Conservation (phyloP, 2,888 invertebrate species). For the Prosopocoilus inquinatus region DNA sequence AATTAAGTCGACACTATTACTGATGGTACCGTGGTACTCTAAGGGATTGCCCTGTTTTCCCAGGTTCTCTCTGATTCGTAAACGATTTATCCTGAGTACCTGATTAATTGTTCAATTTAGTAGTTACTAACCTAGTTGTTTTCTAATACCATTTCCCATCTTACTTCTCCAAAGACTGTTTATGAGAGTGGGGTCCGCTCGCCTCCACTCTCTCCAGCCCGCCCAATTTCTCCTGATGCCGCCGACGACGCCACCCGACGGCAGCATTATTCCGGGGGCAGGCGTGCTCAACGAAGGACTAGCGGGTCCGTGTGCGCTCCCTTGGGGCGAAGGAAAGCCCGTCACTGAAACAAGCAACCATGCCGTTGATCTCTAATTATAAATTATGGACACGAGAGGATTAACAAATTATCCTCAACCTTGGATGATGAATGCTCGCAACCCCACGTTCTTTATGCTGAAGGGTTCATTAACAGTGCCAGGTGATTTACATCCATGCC, state of each 20-base stretch:
- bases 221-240: conserved; percentile 56
- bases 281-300: conserved; percentile 53
- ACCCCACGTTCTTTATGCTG: too few species aligned
- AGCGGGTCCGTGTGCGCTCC: conserved; percentile 59
- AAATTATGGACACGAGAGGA: too few species aligned
- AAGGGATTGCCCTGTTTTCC: neutral
- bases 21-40: too few species aligned
- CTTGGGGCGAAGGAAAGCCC: conserved; percentile 54
- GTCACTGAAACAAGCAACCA: conserved; percentile 39
- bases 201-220: conserved; percentile 70
- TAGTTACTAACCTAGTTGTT: conserved; percentile 58
- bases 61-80: neutral
- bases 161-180: conserved; percentile 73
- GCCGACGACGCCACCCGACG: conserved; percentile 55
- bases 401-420: too few species aligned
- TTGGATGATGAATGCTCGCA: too few species aligned
- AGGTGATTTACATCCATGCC: too few species aligned
- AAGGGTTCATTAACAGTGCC: too few species aligned
- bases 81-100: neutral
- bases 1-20: too few species aligned
- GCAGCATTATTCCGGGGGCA: conserved; percentile 54
- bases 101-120: neutral
- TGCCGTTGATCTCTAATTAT: too few species aligned
- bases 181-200: conserved; percentile 70
- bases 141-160: conserved; percentile 69